Conservation (phyloP, 2,888 invertebrate genomes). For the Trissoscelio sp. region DNA sequence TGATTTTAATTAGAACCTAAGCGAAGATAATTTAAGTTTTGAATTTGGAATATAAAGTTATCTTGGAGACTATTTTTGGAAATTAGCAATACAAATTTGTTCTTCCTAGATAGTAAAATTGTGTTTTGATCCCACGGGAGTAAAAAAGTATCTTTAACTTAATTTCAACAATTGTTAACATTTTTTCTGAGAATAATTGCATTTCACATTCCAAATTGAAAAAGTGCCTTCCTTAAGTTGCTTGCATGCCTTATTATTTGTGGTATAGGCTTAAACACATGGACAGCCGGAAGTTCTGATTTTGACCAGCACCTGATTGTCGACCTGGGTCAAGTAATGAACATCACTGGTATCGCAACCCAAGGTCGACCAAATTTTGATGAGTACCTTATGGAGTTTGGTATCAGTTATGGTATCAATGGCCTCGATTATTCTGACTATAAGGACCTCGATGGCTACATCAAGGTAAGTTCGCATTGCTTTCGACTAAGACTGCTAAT, state of each 20-base stretch:
- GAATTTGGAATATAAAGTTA: no score
- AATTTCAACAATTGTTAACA: no score
- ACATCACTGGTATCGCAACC: slow-evolving; percentile 94
- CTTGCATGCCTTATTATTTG: slow-evolving; percentile 80
- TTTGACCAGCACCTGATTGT: slow-evolving; percentile 96
- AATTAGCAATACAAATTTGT: no score
- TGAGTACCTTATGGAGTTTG: slow-evolving; percentile 97
- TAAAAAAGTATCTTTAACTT: no score
- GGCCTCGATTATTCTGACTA: slow-evolving; percentile 95
- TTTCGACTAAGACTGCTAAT: not conserved
- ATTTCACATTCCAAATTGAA: no score
- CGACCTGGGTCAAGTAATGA: slow-evolving; percentile 94
- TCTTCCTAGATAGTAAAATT: no score
- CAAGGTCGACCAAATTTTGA: slow-evolving; percentile 95
- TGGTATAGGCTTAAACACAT: slow-evolving; percentile 92
- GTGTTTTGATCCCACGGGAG: no score
- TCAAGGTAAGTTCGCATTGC: slow-evolving; percentile 88
- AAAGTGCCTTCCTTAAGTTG: slow-evolving; percentile 75
- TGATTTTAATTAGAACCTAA: no score
- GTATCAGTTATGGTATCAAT: slow-evolving; percentile 96
- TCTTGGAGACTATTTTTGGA: no score
- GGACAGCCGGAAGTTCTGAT: slow-evolving; percentile 96
- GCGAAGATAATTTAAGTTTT: no score
- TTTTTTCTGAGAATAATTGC: no score
- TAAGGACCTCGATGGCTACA: slow-evolving; percentile 94